These are phyloP conservation scores for Stomatorhinus ivindoensis DNA, from an alignment of 2,113 vertebrate genomes.

Conservation along the genomic window DNA sequence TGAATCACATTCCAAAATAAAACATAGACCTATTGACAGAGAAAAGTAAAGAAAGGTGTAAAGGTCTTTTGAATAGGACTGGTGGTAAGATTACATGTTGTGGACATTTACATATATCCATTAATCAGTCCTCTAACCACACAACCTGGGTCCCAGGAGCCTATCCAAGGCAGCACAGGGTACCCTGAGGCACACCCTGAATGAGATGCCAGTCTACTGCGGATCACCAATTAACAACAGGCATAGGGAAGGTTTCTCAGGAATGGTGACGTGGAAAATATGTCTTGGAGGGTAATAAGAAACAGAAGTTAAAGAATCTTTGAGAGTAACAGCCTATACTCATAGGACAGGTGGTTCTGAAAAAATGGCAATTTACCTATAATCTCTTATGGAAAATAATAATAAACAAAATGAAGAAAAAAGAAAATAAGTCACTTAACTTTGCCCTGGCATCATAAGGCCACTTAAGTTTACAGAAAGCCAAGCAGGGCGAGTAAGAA, in stretches of 20 bases:
- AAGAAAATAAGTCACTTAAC: background rate
- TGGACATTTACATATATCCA: background rate
- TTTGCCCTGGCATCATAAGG: background rate
- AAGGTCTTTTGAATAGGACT: background rate
- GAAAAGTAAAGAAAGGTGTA: background rate
- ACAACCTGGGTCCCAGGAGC: background rate
- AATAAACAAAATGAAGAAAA: background rate
- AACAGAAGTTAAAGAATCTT: background rate
- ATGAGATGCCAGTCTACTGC: background rate
- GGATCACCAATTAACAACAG: background rate
- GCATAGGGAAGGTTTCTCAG: background rate
- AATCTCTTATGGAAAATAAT: background rate
- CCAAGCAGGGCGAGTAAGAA: background rate
- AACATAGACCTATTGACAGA: background rate
- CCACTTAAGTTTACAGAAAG: background rate
- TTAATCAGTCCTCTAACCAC: background rate
- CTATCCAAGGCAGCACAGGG: background rate
- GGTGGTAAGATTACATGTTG: background rate
- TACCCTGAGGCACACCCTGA: background rate
- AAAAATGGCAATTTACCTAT: background rate
- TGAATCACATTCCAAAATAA: background rate
- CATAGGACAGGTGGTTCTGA: background rate
- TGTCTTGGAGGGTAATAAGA: background rate
- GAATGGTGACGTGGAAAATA: background rate
- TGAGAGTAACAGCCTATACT: background rate